Evolutionary conservation across 1,140 invertebrate species (phyloP).

Genomic region (Drosophila rufa): DNA sequence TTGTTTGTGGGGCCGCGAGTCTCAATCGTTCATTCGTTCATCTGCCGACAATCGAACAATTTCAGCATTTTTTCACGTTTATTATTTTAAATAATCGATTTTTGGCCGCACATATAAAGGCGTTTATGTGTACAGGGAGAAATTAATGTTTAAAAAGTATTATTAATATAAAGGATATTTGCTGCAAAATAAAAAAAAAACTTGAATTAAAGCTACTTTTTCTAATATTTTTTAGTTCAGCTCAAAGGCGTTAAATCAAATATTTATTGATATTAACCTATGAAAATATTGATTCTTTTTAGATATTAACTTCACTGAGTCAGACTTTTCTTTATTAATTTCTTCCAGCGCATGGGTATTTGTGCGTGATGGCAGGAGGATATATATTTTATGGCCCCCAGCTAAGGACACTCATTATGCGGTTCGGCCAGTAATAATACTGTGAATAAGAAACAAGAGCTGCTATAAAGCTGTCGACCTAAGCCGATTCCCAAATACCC

Average conservation of each 20-base stretch:
- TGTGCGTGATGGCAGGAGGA: slow-evolving; percentile 11
- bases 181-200: neutral
- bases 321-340: neutral
- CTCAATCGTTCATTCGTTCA: slow-evolving; percentile 40
- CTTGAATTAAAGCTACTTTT: neutral
- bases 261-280: too few relatives aligned
- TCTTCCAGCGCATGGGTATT: slow-evolving; percentile 7
- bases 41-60: slow-evolving; percentile 43
- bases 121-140: slow-evolving; percentile 7
- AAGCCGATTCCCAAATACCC: slow-evolving; percentile 12
- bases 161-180: too few relatives aligned
- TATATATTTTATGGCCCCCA: slow-evolving; percentile 48
- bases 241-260: too few relatives aligned
- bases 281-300: neutral
- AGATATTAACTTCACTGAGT: neutral
- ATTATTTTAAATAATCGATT: slow-evolving; percentile 63
- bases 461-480: too few relatives aligned
- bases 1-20: slow-evolving; percentile 18
- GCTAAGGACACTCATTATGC: slow-evolving; percentile 56
- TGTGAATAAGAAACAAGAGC: slow-evolving; percentile 33
- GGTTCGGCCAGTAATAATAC: slow-evolving; percentile 42
- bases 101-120: slow-evolving; percentile 27
- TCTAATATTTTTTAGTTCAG: too few relatives aligned
- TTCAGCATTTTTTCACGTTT: slow-evolving; percentile 46
- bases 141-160: neutral